Conservation (phyloP, 2,888 invertebrate species). For the Bimastos eiseni region DNA sequence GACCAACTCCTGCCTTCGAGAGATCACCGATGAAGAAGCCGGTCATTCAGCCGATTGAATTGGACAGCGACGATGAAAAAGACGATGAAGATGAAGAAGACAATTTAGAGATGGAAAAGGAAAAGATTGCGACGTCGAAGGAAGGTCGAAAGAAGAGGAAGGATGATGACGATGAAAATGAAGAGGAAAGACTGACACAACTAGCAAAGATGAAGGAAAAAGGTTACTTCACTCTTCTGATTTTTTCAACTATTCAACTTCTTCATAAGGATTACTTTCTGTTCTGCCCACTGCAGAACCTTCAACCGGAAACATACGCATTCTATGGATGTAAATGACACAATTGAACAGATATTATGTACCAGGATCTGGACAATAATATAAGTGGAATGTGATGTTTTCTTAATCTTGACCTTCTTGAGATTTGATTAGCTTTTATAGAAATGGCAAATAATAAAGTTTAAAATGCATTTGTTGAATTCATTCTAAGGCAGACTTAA, state of each 20-base stretch:
- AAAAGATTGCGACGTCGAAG: background rate
- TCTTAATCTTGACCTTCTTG: background rate
- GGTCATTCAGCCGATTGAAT: background rate
- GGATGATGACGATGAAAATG: background rate
- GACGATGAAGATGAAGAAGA: background rate
- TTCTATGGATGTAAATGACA: too few relatives aligned
- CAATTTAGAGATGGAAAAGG: background rate
- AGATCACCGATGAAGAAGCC: conserved; percentile 50
- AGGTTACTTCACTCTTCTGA: background rate
- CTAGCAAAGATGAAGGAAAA: background rate
- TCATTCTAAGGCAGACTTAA: background rate
- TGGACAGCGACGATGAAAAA: background rate
- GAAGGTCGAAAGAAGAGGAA: background rate
- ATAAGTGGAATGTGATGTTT: background rate
- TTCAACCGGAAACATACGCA: too few relatives aligned
- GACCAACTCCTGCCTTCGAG: conserved; percentile 75
- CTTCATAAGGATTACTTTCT: background rate
- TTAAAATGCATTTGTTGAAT: background rate
- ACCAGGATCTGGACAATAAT: background rate
- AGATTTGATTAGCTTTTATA: background rate
- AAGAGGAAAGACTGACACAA: background rate
- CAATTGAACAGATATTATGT: too few relatives aligned
- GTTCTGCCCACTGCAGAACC: background rate
- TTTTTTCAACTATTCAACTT: background rate
- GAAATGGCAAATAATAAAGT: background rate